phyloP scores from a whole-genome alignment of 92 coral and sea anemone genomes.

The Palythoa caribaeorum region DNA sequence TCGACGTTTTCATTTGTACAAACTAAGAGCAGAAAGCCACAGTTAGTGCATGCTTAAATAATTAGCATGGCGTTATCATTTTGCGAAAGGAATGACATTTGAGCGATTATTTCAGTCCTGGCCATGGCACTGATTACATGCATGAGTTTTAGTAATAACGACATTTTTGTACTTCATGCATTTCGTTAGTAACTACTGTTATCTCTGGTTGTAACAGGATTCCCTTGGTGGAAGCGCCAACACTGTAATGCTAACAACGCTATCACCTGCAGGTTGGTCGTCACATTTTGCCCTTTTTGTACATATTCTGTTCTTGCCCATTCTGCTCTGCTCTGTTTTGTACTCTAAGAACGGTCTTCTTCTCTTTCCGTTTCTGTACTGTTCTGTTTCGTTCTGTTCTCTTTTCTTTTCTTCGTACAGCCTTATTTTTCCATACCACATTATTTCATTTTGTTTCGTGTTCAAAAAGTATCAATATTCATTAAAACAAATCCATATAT shows the following conservation, averaged over 20 bases:
- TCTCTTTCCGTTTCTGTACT: neutral
- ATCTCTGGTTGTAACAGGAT: conserved; percentile 65
- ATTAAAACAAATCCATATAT: too few relatives aligned
- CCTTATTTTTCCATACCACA: too few relatives aligned
- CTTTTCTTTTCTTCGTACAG: too few relatives aligned
- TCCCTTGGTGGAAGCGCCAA: conserved; percentile 95
- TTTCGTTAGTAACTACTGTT: neutral
- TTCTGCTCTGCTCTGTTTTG: neutral
- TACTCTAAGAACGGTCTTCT: neutral
- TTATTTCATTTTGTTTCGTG: too few relatives aligned
- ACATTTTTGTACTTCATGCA: neutral
- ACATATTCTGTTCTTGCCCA: neutral
- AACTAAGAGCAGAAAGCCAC: neutral
- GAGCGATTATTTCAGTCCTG: too few relatives aligned
- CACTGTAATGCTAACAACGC: conserved; percentile 85
- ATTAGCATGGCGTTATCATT: too few relatives aligned
- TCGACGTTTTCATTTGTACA: neutral
- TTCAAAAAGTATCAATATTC: too few relatives aligned
- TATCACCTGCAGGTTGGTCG: conserved; percentile 92
- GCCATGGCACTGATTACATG: too few relatives aligned
- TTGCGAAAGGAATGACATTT: too few relatives aligned
- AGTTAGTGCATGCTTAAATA: too few relatives aligned
- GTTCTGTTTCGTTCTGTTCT: neutral
- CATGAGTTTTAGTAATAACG: neutral
- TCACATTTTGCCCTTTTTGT: neutral